Evolutionary conservation across 2,113 vertebrate species (phyloP).

Genomic region (Ochotona curzoniae): DNA sequence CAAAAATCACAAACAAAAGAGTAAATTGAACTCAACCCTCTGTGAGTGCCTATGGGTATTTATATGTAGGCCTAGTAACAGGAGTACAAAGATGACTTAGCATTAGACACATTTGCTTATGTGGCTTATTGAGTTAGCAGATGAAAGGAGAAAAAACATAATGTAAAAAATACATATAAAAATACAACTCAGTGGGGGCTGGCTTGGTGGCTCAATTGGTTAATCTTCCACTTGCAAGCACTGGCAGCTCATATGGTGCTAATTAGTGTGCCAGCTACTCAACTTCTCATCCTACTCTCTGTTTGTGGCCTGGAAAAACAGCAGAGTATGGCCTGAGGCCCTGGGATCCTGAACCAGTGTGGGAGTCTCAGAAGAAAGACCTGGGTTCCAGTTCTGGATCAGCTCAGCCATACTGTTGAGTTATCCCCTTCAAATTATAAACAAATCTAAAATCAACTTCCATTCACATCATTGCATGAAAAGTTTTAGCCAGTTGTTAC

Average conservation of each 20-base stretch:
- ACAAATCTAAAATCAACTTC: background rate
- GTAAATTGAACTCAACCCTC: background rate
- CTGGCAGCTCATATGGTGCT: too few species aligned
- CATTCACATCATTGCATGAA: background rate
- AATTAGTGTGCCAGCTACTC: too few species aligned
- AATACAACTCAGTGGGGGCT: background rate
- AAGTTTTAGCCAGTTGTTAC: background rate
- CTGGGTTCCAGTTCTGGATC: too few species aligned
- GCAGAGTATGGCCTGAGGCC: too few species aligned
- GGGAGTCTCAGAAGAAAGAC: too few species aligned
- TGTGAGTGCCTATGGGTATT: too few species aligned
- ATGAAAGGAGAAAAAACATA: background rate
- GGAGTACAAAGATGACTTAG: background rate
- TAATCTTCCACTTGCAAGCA: too few species aligned
- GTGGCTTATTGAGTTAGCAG: background rate
- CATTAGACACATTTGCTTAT: background rate
- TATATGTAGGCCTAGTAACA: background rate
- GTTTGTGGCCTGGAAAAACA: too few species aligned
- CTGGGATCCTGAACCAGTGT: too few species aligned
- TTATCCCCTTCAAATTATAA: background rate
- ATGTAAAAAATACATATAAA: background rate
- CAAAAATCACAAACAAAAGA: too few species aligned
- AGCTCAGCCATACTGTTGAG: background rate
- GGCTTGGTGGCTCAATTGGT: too few species aligned
- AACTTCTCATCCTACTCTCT: too few species aligned